phyloP scores from a whole-genome alignment of 1,140 invertebrate genomes.

The Ceratina calcarata region DNA sequence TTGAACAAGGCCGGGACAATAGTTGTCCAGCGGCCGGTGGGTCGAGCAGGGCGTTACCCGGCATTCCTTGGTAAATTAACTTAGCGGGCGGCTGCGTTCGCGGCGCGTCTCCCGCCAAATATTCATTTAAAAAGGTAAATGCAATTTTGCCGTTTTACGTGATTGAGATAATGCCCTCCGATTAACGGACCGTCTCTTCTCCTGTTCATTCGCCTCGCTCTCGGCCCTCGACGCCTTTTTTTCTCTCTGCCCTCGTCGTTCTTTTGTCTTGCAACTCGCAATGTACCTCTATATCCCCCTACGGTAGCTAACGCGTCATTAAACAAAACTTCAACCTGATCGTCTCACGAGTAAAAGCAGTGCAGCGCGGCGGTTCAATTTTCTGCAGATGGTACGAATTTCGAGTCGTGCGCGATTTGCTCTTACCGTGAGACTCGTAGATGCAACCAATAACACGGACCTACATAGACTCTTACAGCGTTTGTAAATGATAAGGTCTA shows the following conservation, averaged over 20 bases:
- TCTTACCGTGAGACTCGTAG: background rate
- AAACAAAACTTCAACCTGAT: constrained; percentile 72
- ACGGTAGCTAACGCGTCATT: constrained; percentile 78
- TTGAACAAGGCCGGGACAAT: constrained; percentile 65
- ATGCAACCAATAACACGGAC: no score
- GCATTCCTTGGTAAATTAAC: constrained; percentile 81
- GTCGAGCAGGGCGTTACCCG: constrained; percentile 78
- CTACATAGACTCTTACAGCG: no score
- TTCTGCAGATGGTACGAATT: constrained; percentile 52
- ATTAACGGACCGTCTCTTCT: constrained; percentile 74
- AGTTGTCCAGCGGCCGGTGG: constrained; percentile 68
- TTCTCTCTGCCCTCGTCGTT: constrained; percentile 45
- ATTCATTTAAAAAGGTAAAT: constrained; percentile 82
- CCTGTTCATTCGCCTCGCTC: constrained; percentile 30
- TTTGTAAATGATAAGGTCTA: no score
- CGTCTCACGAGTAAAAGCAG: constrained; percentile 63
- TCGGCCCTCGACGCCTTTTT: constrained; percentile 40
- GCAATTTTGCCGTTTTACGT: constrained; percentile 81
- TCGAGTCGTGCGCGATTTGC: background rate
- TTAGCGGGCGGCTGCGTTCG: constrained; percentile 76
- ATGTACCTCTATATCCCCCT: constrained; percentile 44
- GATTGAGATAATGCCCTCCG: constrained; percentile 81
- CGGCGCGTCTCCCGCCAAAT: constrained; percentile 76
- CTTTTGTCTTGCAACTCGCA: background rate
- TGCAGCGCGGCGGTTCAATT: constrained; percentile 48